Conservation (phyloP, 2,797 vertebrate genomes). For the Hozukius guyotensis region DNA sequence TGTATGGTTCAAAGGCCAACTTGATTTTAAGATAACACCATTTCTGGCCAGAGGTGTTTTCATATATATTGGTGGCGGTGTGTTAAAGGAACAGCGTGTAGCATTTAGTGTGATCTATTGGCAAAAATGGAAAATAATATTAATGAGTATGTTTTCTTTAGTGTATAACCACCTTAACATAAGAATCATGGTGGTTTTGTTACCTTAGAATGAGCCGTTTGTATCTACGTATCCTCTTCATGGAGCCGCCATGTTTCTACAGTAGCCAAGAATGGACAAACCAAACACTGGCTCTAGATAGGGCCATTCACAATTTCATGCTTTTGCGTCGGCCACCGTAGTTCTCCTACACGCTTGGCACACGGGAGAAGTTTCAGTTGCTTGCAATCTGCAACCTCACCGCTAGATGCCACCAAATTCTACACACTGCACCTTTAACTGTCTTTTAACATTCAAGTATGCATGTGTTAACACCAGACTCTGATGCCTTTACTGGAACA, state of each 20-base stretch:
- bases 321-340: rapidly evolving
- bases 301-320: too few relatives aligned
- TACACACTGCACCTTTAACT: background rate
- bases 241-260: too few relatives aligned
- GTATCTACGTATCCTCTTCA: background rate
- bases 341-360: rapidly evolving
- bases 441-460: background rate
- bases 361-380: too few relatives aligned
- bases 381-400: too few relatives aligned
- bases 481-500: background rate
- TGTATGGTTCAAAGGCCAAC: background rate
- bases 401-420: background rate
- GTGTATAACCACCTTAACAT: rapidly evolving
- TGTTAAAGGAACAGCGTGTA: background rate
- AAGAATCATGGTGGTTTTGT: background rate
- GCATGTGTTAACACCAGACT: background rate
- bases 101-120: background rate
- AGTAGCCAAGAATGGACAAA: too few relatives aligned
- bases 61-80: background rate
- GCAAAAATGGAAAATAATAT: background rate
- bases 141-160: background rate
- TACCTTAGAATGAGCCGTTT: background rate
- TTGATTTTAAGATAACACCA: background rate
- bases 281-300: too few relatives aligned
- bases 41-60: background rate